Base-by-base conservation (phyloP, 2,113 vertebrate species). In the Sapajus apella region DNA sequence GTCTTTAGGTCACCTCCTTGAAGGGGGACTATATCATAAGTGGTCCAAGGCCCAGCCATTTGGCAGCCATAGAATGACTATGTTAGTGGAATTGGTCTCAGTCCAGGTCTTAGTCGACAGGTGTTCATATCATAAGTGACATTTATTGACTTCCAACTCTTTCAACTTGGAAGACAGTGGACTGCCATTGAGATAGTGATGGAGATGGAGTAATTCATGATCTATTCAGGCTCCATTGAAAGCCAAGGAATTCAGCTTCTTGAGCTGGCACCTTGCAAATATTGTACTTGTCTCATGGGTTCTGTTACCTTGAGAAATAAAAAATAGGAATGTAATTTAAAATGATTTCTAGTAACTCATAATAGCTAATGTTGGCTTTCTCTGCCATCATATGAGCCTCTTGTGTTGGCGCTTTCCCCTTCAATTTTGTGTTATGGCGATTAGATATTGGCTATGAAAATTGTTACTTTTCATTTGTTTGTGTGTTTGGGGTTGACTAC, bases 101-200 rank as follows among this genome's bases (percentile, higher is more conserved):
- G 87, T 92, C 96, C 97, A 98, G 87, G 94, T 83, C 95, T 96
- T 97, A 86, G 92, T 83, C 1, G 95, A 96, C 97, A 97, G 97
- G 96, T 98, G 96, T 88, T 95, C 96, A 80, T 85, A 97, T 98
- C 85, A 52, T 95, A 97, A 97, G 85, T 97, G 98, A 98, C 97
- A 90, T 50, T 97, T 97, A 97, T 97, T 97, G 97, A 95, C 92
- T 97, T 90, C 66, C 50, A 87, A 11, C 58, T 97, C 89, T 94
- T 95, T 97, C 80, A 55, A 12, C 70, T 81, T 97, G 72, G 93
- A 96, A 94, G 87, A 90, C 17, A 14, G 90, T 75, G 21, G 89
- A 35, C 52, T 43, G 11, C 95, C 95, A 68, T 3, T 98, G 98
- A 98, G 98, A 98, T 96, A 91, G 97, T 91, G 98, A 92, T 72